These are phyloP conservation scores for Cydia amplana DNA, from an alignment of 1,140 invertebrate genomes.

Conservation along the genomic window DNA sequence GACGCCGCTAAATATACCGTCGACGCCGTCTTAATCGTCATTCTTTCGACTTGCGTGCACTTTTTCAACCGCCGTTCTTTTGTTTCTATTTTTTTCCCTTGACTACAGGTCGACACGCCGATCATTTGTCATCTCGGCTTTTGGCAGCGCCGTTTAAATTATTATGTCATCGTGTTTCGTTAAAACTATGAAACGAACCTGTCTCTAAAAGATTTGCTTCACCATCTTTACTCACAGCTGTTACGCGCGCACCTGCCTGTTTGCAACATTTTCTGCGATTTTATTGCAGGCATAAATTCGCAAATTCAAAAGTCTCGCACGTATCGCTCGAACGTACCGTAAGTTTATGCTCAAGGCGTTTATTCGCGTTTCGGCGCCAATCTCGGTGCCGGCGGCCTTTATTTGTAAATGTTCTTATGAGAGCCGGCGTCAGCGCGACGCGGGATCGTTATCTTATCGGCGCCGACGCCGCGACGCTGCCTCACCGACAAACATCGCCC, in stretches of 20 bases:
- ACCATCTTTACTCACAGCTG: constrained; percentile 44
- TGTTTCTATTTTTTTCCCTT: constrained; percentile 13
- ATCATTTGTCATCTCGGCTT: constrained; percentile 21
- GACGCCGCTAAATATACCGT: constrained; percentile 42
- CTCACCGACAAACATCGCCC: constrained; percentile 43
- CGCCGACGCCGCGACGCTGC: constrained; percentile 55
- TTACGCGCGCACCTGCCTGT: constrained; percentile 49
- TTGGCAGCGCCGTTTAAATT: constrained; percentile 21
- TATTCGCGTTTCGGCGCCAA: constrained; percentile 51
- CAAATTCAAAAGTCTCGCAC: constrained; percentile 40
- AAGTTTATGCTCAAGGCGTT: constrained; percentile 40
- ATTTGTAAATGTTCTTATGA: constrained; percentile 61
- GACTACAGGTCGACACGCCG: constrained; percentile 11
- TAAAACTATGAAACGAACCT: not conserved
- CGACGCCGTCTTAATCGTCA: constrained; percentile 36
- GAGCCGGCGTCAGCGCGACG: constrained; percentile 43
- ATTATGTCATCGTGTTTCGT: constrained; percentile 17
- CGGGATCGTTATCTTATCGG: constrained; percentile 66
- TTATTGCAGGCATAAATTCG: not conserved
- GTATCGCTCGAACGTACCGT: constrained; percentile 40
- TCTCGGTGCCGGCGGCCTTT: constrained; percentile 52
- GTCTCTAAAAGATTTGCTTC: constrained; percentile 34
- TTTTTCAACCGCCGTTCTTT: constrained; percentile 43
- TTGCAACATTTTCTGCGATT: constrained; percentile 44
- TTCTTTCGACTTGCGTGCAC: constrained; percentile 47